Evolutionary conservation across 2,113 vertebrate species (phyloP).

Genomic region (Salvator merianae): DNA sequence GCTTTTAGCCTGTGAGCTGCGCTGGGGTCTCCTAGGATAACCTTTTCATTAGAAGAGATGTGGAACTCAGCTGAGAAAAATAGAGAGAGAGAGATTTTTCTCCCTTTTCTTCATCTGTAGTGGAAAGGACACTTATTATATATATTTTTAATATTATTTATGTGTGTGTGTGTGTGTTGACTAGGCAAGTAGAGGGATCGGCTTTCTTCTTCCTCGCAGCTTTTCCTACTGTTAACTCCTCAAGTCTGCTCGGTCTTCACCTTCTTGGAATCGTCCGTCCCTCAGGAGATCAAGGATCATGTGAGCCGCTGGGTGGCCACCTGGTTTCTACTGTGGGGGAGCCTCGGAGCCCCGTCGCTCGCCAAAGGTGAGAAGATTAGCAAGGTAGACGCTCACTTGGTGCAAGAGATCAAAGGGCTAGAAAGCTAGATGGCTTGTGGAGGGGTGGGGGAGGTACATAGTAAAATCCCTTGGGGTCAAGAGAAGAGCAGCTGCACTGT

Average conservation of each 20-base stretch:
- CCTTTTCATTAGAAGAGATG: conserved; percentile 20
- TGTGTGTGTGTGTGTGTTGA: background rate
- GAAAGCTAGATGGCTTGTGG: no score
- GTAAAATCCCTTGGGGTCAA: background rate
- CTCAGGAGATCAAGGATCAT: conserved; percentile 47
- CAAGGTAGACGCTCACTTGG: background rate
- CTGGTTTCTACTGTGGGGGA: conserved; percentile 69
- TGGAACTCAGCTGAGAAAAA: conserved; percentile 23
- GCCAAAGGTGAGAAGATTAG: conserved; percentile 67
- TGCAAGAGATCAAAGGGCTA: background rate
- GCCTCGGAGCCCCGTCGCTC: conserved; percentile 62
- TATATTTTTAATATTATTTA: no score
- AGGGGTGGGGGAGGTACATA: background rate
- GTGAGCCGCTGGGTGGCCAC: conserved; percentile 59
- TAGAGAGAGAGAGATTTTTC: no score
- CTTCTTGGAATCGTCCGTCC: conserved; percentile 21
- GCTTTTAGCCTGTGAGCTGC: conserved; percentile 46
- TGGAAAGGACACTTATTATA: background rate
- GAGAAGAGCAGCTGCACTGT: background rate
- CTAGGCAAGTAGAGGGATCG: background rate
- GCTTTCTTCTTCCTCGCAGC: background rate
- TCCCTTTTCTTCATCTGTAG: background rate
- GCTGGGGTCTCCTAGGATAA: background rate
- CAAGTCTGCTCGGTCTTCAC: background rate
- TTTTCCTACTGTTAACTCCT: background rate